These are phyloP conservation scores for Manis pentadactyla DNA, from an alignment of 2,797 vertebrate genomes.

Conservation along the genomic window DNA sequence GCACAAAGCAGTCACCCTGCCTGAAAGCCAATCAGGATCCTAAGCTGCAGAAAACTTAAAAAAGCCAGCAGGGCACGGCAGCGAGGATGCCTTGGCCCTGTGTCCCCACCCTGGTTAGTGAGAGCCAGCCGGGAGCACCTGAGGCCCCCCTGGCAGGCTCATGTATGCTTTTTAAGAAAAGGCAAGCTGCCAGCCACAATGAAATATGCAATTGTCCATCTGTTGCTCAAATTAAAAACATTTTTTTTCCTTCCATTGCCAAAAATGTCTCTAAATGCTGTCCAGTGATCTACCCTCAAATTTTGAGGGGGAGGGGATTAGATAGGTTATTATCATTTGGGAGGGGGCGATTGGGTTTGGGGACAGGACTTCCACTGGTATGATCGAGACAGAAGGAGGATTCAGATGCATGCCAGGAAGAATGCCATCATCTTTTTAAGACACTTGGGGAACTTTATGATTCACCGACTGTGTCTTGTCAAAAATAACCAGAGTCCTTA, in stretches of 20 bases:
- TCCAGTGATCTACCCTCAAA: conserved; percentile 61
- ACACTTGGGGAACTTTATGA: background rate
- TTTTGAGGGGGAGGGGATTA: background rate
- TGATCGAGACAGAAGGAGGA: background rate
- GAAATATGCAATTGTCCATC: conserved; percentile 83
- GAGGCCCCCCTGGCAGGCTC: conserved; percentile 74
- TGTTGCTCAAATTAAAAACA: conserved; percentile 80
- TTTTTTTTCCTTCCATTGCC: conserved; percentile 57
- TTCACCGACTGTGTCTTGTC: background rate
- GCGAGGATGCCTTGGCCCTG: conserved; percentile 22
- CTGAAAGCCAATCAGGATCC: conserved; percentile 65
- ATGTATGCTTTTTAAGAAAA: conserved; percentile 67
- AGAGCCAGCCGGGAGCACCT: conserved; percentile 71
- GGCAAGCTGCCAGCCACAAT: conserved; percentile 78
- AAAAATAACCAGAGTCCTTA: background rate
- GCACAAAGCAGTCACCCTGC: conserved; percentile 59
- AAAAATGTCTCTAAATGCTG: conserved; percentile 65
- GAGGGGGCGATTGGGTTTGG: background rate
- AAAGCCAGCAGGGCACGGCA: conserved; percentile 62
- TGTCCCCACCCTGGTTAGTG: conserved; percentile 78
- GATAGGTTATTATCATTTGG: background rate
- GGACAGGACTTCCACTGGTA: background rate
- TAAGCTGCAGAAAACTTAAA: conserved; percentile 37
- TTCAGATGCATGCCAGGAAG: background rate
- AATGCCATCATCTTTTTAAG: background rate